A percentile compares a stretch with the other conserved stretches of the same genome.
Evolutionary conservation across 1,140 invertebrate genomes (phyloP).

Genomic region (Ceratitis capitata): DNA sequence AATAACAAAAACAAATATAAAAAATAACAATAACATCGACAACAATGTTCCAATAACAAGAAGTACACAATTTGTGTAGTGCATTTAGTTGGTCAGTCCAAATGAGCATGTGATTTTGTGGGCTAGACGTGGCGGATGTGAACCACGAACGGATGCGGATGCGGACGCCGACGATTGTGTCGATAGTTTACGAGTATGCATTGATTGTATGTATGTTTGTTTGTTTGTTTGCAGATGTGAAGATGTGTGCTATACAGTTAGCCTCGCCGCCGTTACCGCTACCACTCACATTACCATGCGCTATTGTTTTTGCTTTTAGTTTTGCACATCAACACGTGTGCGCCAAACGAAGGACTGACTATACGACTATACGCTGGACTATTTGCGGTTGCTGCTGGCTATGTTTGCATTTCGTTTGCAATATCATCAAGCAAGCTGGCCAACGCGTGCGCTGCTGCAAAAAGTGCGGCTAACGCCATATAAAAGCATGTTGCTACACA

Average conservation of each 20-base stretch:
- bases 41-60: not conserved
- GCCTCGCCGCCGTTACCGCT: not conserved
- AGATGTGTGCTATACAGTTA: not conserved
- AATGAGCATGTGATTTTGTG: not conserved
- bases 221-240: too few species aligned
- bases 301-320: not conserved
- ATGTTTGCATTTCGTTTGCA: conserved; percentile 20
- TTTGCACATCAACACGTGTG: not conserved
- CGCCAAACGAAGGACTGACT: not conserved
- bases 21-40: not conserved
- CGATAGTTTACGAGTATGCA: not conserved
- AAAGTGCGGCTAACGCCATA: not conserved
- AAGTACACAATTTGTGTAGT: not conserved
- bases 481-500: not conserved
- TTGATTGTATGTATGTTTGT: too few species aligned
- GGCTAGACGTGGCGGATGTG: not conserved
- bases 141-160: conserved; percentile 1
- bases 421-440: not conserved
- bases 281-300: not conserved
- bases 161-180: not conserved
- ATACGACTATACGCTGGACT: not conserved
- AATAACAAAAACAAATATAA: not conserved
- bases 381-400: not conserved
- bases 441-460: not conserved
- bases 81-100: not conserved